A percentile compares a stretch with the other conserved stretches of the same genome.
These are phyloP conservation scores for Pogoniulus pusillus DNA, from an alignment of 2,797 vertebrate genomes.

Conservation along the genomic window DNA sequence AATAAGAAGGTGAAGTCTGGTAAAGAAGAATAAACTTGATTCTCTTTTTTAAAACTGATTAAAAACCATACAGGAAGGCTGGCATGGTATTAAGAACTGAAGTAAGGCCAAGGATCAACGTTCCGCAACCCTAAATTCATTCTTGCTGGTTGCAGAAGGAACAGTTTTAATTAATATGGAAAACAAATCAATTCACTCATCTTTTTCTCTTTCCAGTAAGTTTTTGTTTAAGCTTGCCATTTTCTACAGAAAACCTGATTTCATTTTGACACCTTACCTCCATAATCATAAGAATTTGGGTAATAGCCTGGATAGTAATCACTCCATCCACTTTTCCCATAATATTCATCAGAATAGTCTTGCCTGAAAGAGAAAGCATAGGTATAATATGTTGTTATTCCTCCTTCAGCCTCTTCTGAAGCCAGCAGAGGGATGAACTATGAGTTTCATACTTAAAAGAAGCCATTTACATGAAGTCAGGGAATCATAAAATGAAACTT, in stretches of 20 bases:
- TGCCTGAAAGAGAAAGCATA: slow-evolving; percentile 77
- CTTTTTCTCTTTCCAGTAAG: neutral
- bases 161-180: neutral
- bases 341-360: slow-evolving; percentile 85
- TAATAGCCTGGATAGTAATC: slow-evolving; percentile 89
- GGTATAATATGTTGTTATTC: neutral
- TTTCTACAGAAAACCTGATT: neutral
- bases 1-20: neutral
- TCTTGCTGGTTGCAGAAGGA: neutral
- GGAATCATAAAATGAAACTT: neutral
- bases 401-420: neutral
- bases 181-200: neutral
- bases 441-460: neutral
- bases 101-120: neutral
- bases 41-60: too few species aligned
- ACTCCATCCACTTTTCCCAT: slow-evolving; percentile 82
- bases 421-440: neutral
- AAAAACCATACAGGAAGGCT: neutral
- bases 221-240: neutral
- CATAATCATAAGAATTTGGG: slow-evolving; percentile 84
- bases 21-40: neutral
- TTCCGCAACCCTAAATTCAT: neutral
- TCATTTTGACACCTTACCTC: slow-evolving; percentile 76
- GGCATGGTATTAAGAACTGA: neutral
- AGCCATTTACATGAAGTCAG: neutral